Evolutionary conservation across 2,113 vertebrate species (phyloP), one percentile per base, ranked within the genome.

Genomic region (Amazona guildingii): DNA sequence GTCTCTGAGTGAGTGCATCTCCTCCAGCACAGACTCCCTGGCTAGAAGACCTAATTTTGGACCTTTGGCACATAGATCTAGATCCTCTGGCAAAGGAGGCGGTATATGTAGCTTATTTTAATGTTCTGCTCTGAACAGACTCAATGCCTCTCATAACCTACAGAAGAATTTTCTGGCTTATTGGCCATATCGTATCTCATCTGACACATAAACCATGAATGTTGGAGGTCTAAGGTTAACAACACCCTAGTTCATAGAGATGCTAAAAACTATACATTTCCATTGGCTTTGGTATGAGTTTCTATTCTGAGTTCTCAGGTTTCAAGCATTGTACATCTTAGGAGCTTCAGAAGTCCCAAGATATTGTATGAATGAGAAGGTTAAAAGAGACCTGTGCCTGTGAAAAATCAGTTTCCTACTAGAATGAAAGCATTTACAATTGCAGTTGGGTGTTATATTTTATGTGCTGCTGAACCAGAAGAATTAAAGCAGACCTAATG

Each of bases 381-480:
- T 70, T 83, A 67, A 86, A 86, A 69, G 72, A 54, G 19, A 61
- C 75, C 52, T 61, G 7, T 63, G 35, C 17, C 19, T 68, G 39
- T 61, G 57, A 84, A 67, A 88, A 75, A 74, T 29, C 24, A 41
- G 24, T 88, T 91, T 95, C 64, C 51, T 70, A 10, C 61, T 89
- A 8, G 39, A 72, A 86, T 14, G 20, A 68, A 90, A 61, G 39
- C 27, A 55, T 88, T 77, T 86, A 35, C 75, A 86, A 72, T 78
- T 91, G 69, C 48, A 76, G 39, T 64, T 43, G 59, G 83, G 66
- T 75, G 55, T 37, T 69, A 28, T 55, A 27, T 80, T 86, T 95
- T 70, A 86, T 72, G 49, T 75, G 76, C 68, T 94, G 68, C 88
- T 94, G 86, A 92, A 87, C 55, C 43, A 94, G 73, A 79, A 78